phyloP scores from a whole-genome alignment of 2,797 vertebrate species.

The Hyperoplus immaculatus region DNA sequence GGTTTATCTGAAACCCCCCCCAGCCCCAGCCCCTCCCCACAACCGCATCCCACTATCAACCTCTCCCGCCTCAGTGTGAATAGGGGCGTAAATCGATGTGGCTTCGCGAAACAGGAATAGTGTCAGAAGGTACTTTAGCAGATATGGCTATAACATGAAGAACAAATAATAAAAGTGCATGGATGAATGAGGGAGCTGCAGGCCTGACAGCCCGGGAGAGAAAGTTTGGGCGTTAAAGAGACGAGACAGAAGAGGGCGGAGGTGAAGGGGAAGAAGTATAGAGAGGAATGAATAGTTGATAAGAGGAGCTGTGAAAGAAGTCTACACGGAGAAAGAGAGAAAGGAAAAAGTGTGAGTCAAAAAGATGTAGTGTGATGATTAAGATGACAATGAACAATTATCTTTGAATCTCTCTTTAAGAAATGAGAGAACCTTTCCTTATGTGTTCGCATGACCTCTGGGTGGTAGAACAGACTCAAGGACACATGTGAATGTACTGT shows the following conservation, averaged over 20 bases:
- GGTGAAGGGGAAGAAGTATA: neutral
- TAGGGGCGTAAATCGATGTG: slow-evolving; percentile 74
- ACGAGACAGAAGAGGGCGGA: slow-evolving; percentile 1
- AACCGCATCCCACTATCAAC: slow-evolving; percentile 37
- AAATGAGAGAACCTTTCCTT: too few relatives aligned
- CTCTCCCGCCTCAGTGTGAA: slow-evolving; percentile 54
- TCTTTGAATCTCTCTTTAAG: too few relatives aligned
- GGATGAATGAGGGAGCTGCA: slow-evolving; percentile 49
- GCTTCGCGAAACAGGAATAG: slow-evolving; percentile 68
- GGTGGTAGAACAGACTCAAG: too few relatives aligned
- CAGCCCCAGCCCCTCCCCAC: slow-evolving; percentile 17
- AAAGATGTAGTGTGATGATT: neutral
- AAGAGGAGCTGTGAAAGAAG: neutral
- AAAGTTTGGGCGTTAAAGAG: slow-evolving; percentile 24
- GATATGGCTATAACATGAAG: slow-evolving; percentile 73
- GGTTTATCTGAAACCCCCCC: slow-evolving; percentile 66
- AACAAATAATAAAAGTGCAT: slow-evolving; percentile 67
- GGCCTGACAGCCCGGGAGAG: slow-evolving; percentile 11
- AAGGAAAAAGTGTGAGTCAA: neutral
- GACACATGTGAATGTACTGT: too few relatives aligned
- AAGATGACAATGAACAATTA: too few relatives aligned
- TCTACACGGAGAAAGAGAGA: neutral
- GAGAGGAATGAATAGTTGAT: neutral
- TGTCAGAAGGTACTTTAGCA: slow-evolving; percentile 70
- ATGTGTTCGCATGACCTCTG: too few relatives aligned